These are phyloP conservation scores for Ypsolopha scabrella DNA, from an alignment of 2,888 invertebrate genomes.

Conservation along the genomic window DNA sequence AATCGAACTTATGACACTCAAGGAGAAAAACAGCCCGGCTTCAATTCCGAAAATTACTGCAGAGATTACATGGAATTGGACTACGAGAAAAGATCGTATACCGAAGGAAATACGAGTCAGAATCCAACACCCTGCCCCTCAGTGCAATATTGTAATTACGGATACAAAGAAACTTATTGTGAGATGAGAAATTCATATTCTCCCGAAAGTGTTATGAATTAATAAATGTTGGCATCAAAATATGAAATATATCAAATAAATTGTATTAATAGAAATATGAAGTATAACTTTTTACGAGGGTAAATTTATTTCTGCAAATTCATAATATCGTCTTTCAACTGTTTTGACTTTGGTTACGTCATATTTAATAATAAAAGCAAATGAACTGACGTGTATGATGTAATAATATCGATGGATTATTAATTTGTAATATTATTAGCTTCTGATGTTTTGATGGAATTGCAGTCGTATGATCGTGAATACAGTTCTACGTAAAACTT, in stretches of 20 bases:
- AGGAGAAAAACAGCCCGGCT: neutral
- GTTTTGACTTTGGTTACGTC: too few species aligned
- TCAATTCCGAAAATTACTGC: neutral
- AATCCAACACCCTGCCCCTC: conserved; percentile 27
- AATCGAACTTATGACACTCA: conserved; percentile 11
- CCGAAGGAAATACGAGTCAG: conserved; percentile 27
- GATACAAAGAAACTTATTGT: conserved; percentile 54
- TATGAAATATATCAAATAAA: too few species aligned
- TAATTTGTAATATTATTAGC: too few species aligned
- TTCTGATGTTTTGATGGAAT: too few species aligned
- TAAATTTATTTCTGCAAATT: neutral
- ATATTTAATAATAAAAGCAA: too few species aligned
- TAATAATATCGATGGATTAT: too few species aligned
- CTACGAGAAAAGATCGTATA: conserved; percentile 44
- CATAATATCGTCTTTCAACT: too few species aligned
- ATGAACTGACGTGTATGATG: too few species aligned
- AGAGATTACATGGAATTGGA: conserved; percentile 22
- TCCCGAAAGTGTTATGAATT: conserved; percentile 42
- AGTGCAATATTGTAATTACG: conserved; percentile 49
- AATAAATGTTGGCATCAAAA: neutral
- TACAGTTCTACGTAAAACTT: too few species aligned
- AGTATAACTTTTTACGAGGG: neutral
- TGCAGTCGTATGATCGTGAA: too few species aligned
- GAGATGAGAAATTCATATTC: conserved; percentile 43
- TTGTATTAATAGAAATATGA: too few species aligned